Conservation (phyloP, 2,888 invertebrate species). For the Limnephilus rhombicus region DNA sequence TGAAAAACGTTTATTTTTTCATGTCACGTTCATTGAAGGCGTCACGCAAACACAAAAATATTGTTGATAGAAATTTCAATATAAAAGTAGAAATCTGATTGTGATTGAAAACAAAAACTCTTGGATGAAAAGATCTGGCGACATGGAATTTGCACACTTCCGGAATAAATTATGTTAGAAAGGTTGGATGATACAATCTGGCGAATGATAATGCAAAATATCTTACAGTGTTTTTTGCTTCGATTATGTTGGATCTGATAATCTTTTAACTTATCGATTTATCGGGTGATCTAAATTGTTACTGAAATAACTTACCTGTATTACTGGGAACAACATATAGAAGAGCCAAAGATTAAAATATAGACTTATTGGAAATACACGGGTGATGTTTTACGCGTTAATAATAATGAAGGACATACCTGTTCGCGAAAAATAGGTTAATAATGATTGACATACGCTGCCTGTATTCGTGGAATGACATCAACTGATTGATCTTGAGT, state of each 20-base stretch:
- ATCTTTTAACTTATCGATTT: not conserved
- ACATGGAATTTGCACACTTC: not conserved
- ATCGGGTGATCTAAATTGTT: not conserved
- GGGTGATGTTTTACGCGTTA: not conserved
- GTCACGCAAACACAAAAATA: too few relatives aligned
- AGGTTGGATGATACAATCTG: too few relatives aligned
- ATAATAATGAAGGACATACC: too few relatives aligned
- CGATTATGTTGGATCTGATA: not conserved
- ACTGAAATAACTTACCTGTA: not conserved
- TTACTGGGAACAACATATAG: not conserved
- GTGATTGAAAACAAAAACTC: not conserved
- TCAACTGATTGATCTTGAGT: not conserved
- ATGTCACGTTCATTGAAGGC: too few relatives aligned
- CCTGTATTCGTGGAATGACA: not conserved
- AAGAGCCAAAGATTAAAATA: not conserved
- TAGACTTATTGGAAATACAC: not conserved
- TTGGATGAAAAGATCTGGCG: not conserved
- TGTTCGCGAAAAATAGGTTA: too few relatives aligned
- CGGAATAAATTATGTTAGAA: too few relatives aligned
- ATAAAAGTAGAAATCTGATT: not conserved
- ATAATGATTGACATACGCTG: too few relatives aligned
- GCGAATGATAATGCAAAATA: too few relatives aligned
- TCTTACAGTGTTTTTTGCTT: too few relatives aligned
- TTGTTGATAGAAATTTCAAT: too few relatives aligned
- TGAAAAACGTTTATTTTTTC: not conserved